These are phyloP conservation scores for Pimpla rufipes DNA, from an alignment of 2,888 invertebrate species.

Conservation along the genomic window DNA sequence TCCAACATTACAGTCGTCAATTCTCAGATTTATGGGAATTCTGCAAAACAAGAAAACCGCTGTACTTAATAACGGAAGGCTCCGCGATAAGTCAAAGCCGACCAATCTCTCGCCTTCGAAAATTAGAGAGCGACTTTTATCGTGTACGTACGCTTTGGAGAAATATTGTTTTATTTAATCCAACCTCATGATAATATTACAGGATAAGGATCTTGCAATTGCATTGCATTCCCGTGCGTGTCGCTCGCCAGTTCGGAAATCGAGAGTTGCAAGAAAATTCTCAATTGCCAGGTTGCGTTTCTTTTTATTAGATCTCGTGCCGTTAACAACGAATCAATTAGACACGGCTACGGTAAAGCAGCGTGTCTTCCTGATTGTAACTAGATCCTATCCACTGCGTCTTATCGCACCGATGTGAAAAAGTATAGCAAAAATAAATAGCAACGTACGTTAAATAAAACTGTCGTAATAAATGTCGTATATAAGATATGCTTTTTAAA, in stretches of 20 bases:
- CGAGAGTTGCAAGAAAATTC: slow-evolving; percentile 4
- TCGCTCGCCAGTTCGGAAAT: not conserved
- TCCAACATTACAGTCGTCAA: not conserved
- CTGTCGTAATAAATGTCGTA: not conserved
- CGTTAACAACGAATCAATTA: slow-evolving; percentile 50
- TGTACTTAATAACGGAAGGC: not conserved
- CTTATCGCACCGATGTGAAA: too few relatives aligned
- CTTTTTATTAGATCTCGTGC: not conserved
- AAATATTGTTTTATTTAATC: slow-evolving; percentile 5
- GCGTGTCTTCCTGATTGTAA: not conserved
- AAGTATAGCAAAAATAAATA: too few relatives aligned
- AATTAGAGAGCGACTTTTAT: not conserved
- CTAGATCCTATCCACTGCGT: too few relatives aligned
- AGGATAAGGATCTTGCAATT: not conserved
- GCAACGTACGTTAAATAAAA: not conserved
- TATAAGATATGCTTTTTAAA: too few relatives aligned
- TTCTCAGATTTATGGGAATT: not conserved
- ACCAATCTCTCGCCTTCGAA: not conserved
- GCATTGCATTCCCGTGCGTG: not conserved
- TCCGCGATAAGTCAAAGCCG: not conserved
- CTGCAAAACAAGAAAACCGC: not conserved
- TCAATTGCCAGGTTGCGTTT: not conserved
- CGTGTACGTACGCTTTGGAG: not conserved
- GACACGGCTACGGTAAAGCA: slow-evolving; percentile 16
- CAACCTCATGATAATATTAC: not conserved